These are phyloP conservation scores for Caenorhabditis remanei DNA, from an alignment of 1,140 invertebrate species.

Conservation along the genomic window DNA sequence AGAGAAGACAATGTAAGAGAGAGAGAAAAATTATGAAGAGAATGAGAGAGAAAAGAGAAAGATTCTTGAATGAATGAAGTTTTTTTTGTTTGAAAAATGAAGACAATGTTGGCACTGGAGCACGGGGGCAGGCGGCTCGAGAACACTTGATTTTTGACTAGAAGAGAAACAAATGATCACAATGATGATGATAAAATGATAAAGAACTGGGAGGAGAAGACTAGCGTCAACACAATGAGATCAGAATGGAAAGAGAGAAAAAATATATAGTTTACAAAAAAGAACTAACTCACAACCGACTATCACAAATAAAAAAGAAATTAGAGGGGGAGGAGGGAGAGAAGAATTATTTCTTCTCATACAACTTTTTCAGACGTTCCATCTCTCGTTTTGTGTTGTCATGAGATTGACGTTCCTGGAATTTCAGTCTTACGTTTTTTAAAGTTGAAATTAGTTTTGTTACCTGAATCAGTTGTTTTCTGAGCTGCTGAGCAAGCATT, in stretches of 20 bases:
- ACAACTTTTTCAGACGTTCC: slow-evolving; percentile 56
- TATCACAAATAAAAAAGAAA: slow-evolving; percentile 20
- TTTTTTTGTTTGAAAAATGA: neutral
- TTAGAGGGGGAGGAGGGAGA: neutral
- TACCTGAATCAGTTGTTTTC: slow-evolving; percentile 69
- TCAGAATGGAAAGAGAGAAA: slow-evolving; percentile 26
- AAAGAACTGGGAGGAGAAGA: neutral
- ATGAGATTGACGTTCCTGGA: slow-evolving; percentile 72
- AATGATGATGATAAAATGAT: slow-evolving; percentile 37
- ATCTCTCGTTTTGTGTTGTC: slow-evolving; percentile 68
- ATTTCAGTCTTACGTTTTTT: slow-evolving; percentile 36
- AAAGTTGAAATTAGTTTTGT: neutral
- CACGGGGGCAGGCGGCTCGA: slow-evolving; percentile 18
- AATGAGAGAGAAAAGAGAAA: neutral
- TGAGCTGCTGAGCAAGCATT: slow-evolving; percentile 65
- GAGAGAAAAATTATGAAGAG: neutral
- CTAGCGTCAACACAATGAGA: slow-evolving; percentile 3
- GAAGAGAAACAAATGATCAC: slow-evolving; percentile 34
- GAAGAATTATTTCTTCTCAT: slow-evolving; percentile 55
- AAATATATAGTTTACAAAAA: slow-evolving; percentile 7
- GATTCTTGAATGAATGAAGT: neutral
- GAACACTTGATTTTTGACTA: slow-evolving; percentile 28
- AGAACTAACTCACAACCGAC: slow-evolving; percentile 44
- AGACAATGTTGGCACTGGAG: slow-evolving; percentile 23
- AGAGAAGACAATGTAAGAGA: neutral